A percentile compares a stretch with the other conserved stretches of the same genome.
Conservation (phyloP, 2,113 vertebrate species). For the Ageneiosus marmoratus region DNA sequence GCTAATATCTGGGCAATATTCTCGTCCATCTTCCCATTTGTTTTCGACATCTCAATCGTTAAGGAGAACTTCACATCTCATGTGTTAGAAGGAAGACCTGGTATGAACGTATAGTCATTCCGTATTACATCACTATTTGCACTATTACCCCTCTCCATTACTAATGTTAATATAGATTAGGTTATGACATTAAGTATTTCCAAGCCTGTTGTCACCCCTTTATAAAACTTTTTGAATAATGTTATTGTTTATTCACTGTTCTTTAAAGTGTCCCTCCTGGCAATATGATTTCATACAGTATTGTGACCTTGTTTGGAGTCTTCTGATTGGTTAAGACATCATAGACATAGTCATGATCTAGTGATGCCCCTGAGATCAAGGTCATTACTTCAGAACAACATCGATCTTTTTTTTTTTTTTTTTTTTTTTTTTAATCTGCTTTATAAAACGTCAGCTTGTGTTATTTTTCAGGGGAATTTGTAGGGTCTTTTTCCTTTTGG, state of each 20-base stretch:
- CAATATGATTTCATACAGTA: background rate
- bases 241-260: background rate
- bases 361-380: background rate
- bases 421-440: no score
- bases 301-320: background rate
- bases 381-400: background rate
- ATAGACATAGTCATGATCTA: background rate
- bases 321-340: background rate
- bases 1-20: background rate
- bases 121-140: background rate
- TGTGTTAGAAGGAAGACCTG: background rate
- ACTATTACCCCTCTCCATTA: background rate
- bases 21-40: background rate
- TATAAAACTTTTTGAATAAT: slow-evolving; percentile 6
- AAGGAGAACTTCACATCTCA: background rate
- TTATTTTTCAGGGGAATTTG: background rate
- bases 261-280: background rate
- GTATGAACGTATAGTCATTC: background rate
- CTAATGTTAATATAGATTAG: background rate
- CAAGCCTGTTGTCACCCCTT: background rate
- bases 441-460: background rate
- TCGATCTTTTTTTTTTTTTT: background rate
- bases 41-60: background rate
- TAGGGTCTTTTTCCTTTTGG: background rate
- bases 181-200: no score